Conservation (phyloP, 2,797 vertebrate species). For the Sebastes melanostomus region DNA sequence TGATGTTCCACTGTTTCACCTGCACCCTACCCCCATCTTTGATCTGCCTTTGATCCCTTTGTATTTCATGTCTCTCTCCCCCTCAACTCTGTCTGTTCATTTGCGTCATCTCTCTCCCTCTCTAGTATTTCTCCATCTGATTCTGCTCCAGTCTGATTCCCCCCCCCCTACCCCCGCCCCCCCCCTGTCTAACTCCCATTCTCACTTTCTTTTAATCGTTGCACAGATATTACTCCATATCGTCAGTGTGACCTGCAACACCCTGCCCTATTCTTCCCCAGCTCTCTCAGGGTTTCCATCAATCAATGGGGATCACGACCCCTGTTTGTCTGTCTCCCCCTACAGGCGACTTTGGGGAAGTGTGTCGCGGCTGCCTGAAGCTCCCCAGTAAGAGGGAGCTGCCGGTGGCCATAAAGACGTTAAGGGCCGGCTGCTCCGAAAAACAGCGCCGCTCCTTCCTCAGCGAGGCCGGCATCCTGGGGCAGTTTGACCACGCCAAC, state of each 20-base stretch:
- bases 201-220: slow-evolving; percentile 7
- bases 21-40: slow-evolving; percentile 26
- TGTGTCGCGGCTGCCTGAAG: slow-evolving; percentile 90
- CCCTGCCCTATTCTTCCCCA: not conserved
- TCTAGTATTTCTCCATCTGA: slow-evolving; percentile 25
- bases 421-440: slow-evolving; percentile 88
- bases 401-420: slow-evolving; percentile 89
- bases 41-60: slow-evolving; percentile 56
- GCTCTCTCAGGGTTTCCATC: not conserved
- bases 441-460: slow-evolving; percentile 89
- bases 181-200: not conserved
- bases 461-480: slow-evolving; percentile 90
- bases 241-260: not conserved
- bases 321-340: slow-evolving; percentile 24
- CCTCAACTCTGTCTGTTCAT: slow-evolving; percentile 33
- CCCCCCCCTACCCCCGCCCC: not conserved
- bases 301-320: not conserved
- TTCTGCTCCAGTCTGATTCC: not conserved
- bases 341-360: slow-evolving; percentile 92
- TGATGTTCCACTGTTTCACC: slow-evolving; percentile 16
- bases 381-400: slow-evolving; percentile 92
- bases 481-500: slow-evolving; percentile 95
- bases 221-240: not conserved
- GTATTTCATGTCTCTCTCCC: slow-evolving; percentile 22
- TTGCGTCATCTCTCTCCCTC: slow-evolving; percentile 43